A percentile compares a stretch with the other conserved stretches of the same genome.
Conservation (phyloP, 1,140 invertebrate genomes). For the Bombus vancouverensis region DNA sequence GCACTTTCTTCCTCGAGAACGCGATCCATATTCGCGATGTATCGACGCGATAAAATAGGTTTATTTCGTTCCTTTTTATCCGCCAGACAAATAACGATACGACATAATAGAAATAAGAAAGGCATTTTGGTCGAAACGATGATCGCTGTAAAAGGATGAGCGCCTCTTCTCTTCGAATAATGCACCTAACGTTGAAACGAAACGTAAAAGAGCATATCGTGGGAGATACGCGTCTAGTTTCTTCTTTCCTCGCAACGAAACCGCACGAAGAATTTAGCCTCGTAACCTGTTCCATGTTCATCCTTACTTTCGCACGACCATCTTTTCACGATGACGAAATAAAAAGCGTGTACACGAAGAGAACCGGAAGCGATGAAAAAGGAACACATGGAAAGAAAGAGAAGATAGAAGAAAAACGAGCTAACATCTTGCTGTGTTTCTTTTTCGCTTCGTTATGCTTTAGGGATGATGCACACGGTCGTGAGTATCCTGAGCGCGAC, state of each 20-base stretch:
- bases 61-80: neutral
- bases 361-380: neutral
- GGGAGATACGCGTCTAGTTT: neutral
- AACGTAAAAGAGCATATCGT: neutral
- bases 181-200: no score
- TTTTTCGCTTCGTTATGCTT: conserved; percentile 41
- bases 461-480: neutral
- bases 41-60: conserved; percentile 35
- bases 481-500: conserved; percentile 22
- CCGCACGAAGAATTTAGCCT: neutral
- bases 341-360: no score
- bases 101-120: neutral
- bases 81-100: neutral
- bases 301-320: neutral
- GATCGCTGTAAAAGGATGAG: neutral
- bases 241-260: neutral
- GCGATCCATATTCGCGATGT: conserved; percentile 24
- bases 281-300: neutral
- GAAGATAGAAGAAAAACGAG: neutral
- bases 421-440: conserved; percentile 16
- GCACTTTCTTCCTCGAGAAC: neutral
- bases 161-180: no score
- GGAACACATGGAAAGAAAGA: neutral
- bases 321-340: neutral
- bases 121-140: neutral